A percentile compares a stretch with the other conserved stretches of the same genome.
Conservation (phyloP, 2,113 vertebrate species). For the Cottus gobio region DNA sequence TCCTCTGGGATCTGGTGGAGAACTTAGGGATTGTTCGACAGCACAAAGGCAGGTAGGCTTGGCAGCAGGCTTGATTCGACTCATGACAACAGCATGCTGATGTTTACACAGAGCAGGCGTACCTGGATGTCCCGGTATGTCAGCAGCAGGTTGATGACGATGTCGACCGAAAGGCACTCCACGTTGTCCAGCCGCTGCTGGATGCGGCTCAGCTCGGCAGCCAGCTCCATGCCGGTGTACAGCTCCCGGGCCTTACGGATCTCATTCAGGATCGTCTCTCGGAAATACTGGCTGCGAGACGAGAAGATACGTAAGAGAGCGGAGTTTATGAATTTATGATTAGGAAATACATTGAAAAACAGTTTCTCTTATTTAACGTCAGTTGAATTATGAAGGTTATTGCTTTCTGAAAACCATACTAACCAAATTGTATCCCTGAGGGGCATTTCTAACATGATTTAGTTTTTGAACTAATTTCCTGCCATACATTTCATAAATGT, state of each 20-base stretch:
- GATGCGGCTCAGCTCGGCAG: conserved; percentile 92
- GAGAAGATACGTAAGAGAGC: not conserved
- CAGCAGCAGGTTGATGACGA: conserved; percentile 95
- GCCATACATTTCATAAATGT: conserved; percentile 14
- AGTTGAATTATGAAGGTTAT: not conserved
- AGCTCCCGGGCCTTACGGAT: conserved; percentile 95
- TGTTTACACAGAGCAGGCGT: conserved; percentile 16
- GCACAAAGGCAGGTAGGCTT: not conserved
- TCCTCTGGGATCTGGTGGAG: not conserved
- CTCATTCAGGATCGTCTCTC: conserved; percentile 94
- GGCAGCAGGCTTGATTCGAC: not conserved
- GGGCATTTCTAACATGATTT: conserved; percentile 3
- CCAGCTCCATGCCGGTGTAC: conserved; percentile 91
- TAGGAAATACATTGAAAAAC: not conserved
- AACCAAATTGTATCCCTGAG: conserved; percentile 1
- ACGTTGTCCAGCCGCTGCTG: conserved; percentile 95
- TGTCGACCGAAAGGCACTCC: conserved; percentile 96
- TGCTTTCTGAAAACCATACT: not conserved
- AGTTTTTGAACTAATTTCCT: conserved; percentile 21
- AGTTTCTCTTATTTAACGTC: not conserved
- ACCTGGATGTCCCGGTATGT: conserved; percentile 99
- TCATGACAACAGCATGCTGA: not conserved
- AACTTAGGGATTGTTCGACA: not conserved
- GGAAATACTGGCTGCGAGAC: conserved; percentile 91
- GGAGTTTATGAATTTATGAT: not conserved